Percentiles rank a stretch among this genome's conserved stretches.
Evolutionary conservation across 2,797 vertebrate genomes (phyloP).

Genomic region (Menidia menidia): DNA sequence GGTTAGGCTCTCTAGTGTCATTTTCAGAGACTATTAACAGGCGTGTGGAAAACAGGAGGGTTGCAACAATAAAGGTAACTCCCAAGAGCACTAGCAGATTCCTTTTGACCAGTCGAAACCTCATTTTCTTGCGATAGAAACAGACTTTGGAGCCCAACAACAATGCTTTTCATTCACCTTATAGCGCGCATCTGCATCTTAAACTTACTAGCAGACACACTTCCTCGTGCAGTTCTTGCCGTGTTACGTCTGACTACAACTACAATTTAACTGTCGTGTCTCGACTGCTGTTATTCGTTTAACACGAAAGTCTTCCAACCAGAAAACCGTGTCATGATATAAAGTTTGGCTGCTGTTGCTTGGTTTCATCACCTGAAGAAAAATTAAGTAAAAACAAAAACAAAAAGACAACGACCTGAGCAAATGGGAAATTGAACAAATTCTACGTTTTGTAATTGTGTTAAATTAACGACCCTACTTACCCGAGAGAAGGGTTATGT

Average conservation of each 20-base stretch:
- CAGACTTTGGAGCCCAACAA: neutral
- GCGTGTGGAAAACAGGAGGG: slow-evolving; percentile 64
- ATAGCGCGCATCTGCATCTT: slow-evolving; percentile 32
- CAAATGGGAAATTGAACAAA: neutral
- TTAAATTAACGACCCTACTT: slow-evolving; percentile 30
- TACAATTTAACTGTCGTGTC: neutral
- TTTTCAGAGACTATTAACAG: slow-evolving; percentile 37
- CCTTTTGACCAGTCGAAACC: slow-evolving; percentile 74
- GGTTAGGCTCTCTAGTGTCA: neutral
- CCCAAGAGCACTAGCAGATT: slow-evolving; percentile 71
- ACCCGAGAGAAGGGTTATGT: slow-evolving; percentile 52
- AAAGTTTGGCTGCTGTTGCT: neutral
- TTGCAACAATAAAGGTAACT: slow-evolving; percentile 55
- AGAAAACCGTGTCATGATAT: slow-evolving; percentile 13
- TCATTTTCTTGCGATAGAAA: slow-evolving; percentile 69
- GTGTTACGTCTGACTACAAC: slow-evolving; percentile 6
- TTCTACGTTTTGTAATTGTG: neutral
- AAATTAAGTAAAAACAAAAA: neutral
- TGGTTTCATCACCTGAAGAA: slow-evolving; percentile 35
- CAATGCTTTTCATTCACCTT: slow-evolving; percentile 38
- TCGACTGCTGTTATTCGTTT: neutral
- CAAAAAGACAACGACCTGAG: neutral
- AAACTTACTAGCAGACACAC: neutral
- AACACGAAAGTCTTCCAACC: neutral
- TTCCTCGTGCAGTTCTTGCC: slow-evolving; percentile 24